These are phyloP conservation scores for Trichopria drosophilae DNA, from an alignment of 2,888 invertebrate species.

Conservation along the genomic window DNA sequence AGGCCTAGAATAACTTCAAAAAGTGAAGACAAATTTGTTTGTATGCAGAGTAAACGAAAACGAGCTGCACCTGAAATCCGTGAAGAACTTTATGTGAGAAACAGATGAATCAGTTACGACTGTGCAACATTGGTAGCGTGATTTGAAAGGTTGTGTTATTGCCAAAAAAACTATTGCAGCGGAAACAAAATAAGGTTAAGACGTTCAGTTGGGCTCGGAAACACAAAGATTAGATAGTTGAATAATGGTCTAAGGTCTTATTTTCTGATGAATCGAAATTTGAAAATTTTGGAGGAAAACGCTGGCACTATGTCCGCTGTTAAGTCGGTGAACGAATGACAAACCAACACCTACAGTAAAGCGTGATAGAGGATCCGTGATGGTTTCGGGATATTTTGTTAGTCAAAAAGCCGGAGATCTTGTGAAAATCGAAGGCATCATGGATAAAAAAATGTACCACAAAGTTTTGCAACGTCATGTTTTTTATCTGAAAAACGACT, in stretches of 20 bases:
- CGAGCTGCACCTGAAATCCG: slow-evolving; percentile 17
- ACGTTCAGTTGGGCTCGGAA: slow-evolving; percentile 29
- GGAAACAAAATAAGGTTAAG: slow-evolving; percentile 23
- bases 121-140: slow-evolving; percentile 15
- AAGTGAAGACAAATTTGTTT: slow-evolving; percentile 22
- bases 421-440: slow-evolving; percentile 31
- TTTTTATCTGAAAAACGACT: slow-evolving; percentile 25
- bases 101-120: slow-evolving; percentile 17
- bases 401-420: slow-evolving; percentile 25
- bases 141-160: slow-evolving; percentile 16
- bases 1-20: slow-evolving; percentile 16
- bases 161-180: slow-evolving; percentile 19
- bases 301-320: slow-evolving; percentile 23
- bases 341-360: slow-evolving; percentile 29
- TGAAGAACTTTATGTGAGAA: slow-evolving; percentile 7
- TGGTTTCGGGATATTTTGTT: slow-evolving; percentile 33
- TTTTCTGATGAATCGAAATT: slow-evolving; percentile 32
- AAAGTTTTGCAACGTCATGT: slow-evolving; percentile 26
- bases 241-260: slow-evolving; percentile 30
- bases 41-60: slow-evolving; percentile 19
- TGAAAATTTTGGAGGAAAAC: slow-evolving; percentile 17
- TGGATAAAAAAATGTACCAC: slow-evolving; percentile 32
- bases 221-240: no score
- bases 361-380: slow-evolving; percentile 30
- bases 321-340: slow-evolving; percentile 21